phyloP scores from a whole-genome alignment of 2,888 invertebrate genomes.

The Cephus spinipes region DNA sequence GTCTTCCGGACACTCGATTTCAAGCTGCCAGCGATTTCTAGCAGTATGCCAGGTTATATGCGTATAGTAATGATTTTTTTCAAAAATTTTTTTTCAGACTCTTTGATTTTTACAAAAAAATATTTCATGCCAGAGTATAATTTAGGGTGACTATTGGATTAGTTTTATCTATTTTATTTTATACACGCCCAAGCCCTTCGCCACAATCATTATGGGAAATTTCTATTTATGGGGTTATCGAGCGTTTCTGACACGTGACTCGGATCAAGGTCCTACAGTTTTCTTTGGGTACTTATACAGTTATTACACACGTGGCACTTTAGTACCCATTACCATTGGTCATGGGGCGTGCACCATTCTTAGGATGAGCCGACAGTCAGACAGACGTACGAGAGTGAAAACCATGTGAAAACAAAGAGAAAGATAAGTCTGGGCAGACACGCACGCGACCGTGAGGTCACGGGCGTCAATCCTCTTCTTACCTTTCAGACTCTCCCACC shows the following conservation, averaged over 20 bases:
- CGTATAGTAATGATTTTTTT: background rate
- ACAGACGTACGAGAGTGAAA: background rate
- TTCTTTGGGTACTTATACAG: background rate
- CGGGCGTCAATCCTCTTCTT: conserved; percentile 33
- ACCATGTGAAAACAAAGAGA: conserved; percentile 17
- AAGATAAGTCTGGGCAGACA: conserved; percentile 14
- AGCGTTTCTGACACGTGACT: background rate
- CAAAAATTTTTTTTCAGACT: background rate
- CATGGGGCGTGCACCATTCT: background rate
- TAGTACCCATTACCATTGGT: background rate
- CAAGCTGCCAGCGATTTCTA: background rate
- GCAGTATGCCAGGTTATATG: no score
- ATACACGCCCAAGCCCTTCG: background rate
- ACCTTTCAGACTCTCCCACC: conserved; percentile 16
- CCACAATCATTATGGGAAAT: background rate
- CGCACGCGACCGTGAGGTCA: conserved; percentile 33
- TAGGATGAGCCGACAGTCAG: conserved; percentile 1
- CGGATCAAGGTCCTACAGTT: background rate
- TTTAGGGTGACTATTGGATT: background rate
- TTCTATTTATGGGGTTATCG: background rate
- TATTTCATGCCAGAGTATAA: background rate
- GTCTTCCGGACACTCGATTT: background rate
- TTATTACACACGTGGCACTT: background rate
- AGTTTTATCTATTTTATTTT: background rate
- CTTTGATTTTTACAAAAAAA: background rate